phyloP scores from a whole-genome alignment of 2,888 invertebrate species.

The Andricus curvator region DNA sequence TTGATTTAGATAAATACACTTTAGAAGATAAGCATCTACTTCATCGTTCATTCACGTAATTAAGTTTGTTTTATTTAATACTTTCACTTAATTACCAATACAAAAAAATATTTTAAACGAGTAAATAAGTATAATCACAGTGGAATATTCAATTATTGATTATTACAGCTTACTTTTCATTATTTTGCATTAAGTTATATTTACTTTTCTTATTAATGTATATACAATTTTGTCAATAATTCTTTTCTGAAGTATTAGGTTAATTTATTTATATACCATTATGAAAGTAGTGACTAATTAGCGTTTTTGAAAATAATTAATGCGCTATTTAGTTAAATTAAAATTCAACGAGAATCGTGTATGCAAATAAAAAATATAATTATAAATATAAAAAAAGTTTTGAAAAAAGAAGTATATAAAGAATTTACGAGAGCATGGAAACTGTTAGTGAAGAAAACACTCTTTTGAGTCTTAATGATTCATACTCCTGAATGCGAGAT shows the following conservation, averaged over 20 bases:
- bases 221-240: no score
- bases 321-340: background rate
- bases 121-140: background rate
- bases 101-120: background rate
- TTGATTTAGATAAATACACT: background rate
- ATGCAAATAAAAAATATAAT: background rate
- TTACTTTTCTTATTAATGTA: no score
- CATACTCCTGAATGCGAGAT: background rate
- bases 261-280: no score
- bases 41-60: background rate
- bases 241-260: no score
- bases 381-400: background rate
- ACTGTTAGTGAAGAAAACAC: background rate
- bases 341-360: background rate
- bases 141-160: background rate
- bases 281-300: no score
- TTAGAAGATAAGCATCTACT: background rate
- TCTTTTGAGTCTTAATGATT: background rate
- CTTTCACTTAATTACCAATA: background rate
- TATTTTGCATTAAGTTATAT: background rate
- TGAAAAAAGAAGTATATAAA: background rate
- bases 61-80: background rate
- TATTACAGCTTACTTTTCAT: background rate
- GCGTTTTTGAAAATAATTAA: background rate
- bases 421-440: background rate